Conservation (phyloP, 2,888 invertebrate species). For the Megamerina dolium region DNA sequence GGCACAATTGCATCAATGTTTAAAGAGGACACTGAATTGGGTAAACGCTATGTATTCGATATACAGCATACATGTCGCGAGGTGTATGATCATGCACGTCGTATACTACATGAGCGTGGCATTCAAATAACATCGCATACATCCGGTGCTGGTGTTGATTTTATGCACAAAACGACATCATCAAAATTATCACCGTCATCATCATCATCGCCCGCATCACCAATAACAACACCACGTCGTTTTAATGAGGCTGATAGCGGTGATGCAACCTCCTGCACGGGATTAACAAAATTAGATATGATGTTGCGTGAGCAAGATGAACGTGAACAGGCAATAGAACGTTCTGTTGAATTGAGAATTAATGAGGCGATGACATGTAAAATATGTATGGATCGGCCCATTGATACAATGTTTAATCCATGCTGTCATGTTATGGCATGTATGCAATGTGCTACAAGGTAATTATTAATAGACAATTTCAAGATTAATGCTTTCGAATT, state of each 20-base stretch:
- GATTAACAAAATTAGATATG: slow-evolving; percentile 35
- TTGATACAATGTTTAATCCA: slow-evolving; percentile 79
- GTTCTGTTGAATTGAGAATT: slow-evolving; percentile 48
- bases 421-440: slow-evolving; percentile 86
- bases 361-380: slow-evolving; percentile 73
- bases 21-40: slow-evolving; percentile 79
- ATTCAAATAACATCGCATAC: slow-evolving; percentile 31
- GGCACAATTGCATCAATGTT: slow-evolving; percentile 87
- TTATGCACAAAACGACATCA: slow-evolving; percentile 17
- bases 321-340: slow-evolving; percentile 45
- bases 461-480: slow-evolving; percentile 2
- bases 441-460: slow-evolving; percentile 65
- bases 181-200: not conserved
- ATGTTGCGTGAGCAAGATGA: slow-evolving; percentile 44
- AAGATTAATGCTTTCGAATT: not conserved
- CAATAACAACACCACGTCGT: not conserved
- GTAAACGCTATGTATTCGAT: slow-evolving; percentile 87
- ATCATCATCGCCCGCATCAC: slow-evolving; percentile 4
- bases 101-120: slow-evolving; percentile 61
- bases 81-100: slow-evolving; percentile 80
- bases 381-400: slow-evolving; percentile 79
- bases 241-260: slow-evolving; percentile 8
- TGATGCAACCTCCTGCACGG: slow-evolving; percentile 11
- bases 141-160: slow-evolving; percentile 23
- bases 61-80: slow-evolving; percentile 82